phyloP scores from a whole-genome alignment of 2,888 invertebrate genomes.

The Andrena marginata region DNA sequence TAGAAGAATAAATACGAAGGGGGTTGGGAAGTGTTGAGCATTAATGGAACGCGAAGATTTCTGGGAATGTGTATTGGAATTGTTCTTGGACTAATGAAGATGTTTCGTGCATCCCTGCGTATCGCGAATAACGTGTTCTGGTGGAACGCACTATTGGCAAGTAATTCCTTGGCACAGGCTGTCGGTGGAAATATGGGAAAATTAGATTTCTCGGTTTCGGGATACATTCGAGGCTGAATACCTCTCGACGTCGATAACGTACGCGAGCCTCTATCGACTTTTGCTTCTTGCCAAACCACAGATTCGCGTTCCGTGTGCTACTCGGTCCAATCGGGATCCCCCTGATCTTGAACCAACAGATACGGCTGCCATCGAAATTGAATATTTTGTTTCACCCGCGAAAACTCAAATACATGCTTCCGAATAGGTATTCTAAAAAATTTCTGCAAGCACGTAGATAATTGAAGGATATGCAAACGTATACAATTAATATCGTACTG shows the following conservation, averaged over 20 bases:
- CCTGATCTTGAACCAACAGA: slow-evolving; percentile 43
- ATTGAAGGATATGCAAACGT: too few species aligned
- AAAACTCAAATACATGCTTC: too few species aligned
- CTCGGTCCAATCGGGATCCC: slow-evolving; percentile 28
- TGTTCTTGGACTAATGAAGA: neutral
- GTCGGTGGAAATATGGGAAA: slow-evolving; percentile 39
- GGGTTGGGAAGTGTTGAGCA: slow-evolving; percentile 11
- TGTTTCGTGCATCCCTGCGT: neutral
- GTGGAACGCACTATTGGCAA: slow-evolving; percentile 18
- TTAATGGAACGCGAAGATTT: slow-evolving; percentile 22
- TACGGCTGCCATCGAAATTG: slow-evolving; percentile 10
- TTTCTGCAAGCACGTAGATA: neutral
- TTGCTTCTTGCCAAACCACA: slow-evolving; percentile 55
- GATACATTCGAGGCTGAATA: slow-evolving; percentile 42
- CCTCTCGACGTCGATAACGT: slow-evolving; percentile 36
- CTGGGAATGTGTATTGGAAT: slow-evolving; percentile 1
- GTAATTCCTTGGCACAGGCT: slow-evolving; percentile 47
- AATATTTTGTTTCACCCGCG: slow-evolving; percentile 19
- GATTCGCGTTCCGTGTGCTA: slow-evolving; percentile 33
- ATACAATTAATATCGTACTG: too few species aligned
- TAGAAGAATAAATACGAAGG: neutral
- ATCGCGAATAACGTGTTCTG: neutral
- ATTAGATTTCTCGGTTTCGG: slow-evolving; percentile 44
- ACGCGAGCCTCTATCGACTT: slow-evolving; percentile 49
- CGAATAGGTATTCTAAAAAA: neutral